phyloP scores from a whole-genome alignment of 2,888 invertebrate species.

The Laspeyria flexula region DNA sequence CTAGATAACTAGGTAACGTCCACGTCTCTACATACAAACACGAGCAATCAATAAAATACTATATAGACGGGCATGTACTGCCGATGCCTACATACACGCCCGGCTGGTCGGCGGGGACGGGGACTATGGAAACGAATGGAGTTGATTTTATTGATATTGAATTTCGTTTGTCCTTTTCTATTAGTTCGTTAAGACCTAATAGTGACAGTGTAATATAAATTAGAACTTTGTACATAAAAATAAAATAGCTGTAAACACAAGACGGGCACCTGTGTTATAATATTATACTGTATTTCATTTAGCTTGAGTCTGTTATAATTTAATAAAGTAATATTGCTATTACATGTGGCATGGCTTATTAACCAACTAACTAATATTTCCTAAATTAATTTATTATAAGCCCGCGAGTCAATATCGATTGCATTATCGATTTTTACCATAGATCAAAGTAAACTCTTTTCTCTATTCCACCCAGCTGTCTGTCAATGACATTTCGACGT shows the following conservation, averaged over 20 bases:
- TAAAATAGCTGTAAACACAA: too few species aligned
- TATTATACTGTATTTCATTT: too few species aligned
- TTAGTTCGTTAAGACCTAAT: too few species aligned
- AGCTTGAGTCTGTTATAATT: too few species aligned
- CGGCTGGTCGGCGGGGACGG: slow-evolving; percentile 15
- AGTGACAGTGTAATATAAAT: too few species aligned
- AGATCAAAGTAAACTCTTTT: slow-evolving; percentile 63
- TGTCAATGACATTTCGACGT: slow-evolving; percentile 80
- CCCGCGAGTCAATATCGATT: slow-evolving; percentile 53
- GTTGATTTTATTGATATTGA: slow-evolving; percentile 27
- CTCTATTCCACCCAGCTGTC: slow-evolving; percentile 80
- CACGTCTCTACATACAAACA: slow-evolving; percentile 54
- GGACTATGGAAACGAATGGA: slow-evolving; percentile 49
- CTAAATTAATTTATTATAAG: neutral
- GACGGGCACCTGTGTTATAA: too few species aligned
- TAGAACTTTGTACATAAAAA: too few species aligned
- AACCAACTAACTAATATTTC: too few species aligned
- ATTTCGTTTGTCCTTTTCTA: neutral
- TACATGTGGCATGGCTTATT: too few species aligned
- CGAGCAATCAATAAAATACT: slow-evolving; percentile 55
- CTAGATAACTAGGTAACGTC: slow-evolving; percentile 57
- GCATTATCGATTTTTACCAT: slow-evolving; percentile 70
- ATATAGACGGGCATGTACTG: slow-evolving; percentile 44
- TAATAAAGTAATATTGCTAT: too few species aligned
- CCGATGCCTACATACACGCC: slow-evolving; percentile 32